These are phyloP conservation scores for Enteromius trimaculatus DNA, from an alignment of 2,797 vertebrate genomes.

Conservation along the genomic window DNA sequence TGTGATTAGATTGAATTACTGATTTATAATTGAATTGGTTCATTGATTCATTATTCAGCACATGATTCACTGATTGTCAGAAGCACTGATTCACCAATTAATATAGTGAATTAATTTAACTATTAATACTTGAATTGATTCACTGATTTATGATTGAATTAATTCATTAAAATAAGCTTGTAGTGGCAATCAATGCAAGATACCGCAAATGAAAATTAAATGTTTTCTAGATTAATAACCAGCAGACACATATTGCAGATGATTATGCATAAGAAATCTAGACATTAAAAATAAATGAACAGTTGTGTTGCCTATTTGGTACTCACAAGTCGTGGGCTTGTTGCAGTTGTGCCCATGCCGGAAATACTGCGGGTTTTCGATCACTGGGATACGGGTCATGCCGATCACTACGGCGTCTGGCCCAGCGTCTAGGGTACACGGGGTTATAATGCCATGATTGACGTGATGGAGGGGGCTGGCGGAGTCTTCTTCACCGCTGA, in stretches of 20 bases:
- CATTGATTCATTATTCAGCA: not conserved
- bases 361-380: conserved; percentile 98
- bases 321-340: conserved; percentile 96
- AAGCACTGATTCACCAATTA: not conserved
- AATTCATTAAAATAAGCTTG: not conserved
- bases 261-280: not conserved
- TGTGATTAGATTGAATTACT: rapidly evolving
- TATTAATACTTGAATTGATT: not conserved
- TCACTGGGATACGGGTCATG: conserved; percentile 94
- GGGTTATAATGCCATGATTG: conserved; percentile 93
- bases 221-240: not conserved
- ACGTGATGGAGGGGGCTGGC: conserved; percentile 96
- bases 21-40: not conserved
- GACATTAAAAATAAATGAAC: not conserved
- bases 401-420: conserved; percentile 93
- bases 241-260: not conserved
- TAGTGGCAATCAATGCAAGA: not conserved
- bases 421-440: conserved; percentile 86
- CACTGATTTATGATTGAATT: not conserved
- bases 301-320: conserved; percentile 16
- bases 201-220: not conserved
- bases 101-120: not conserved
- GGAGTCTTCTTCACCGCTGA: conserved; percentile 95
- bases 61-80: not conserved
- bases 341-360: conserved; percentile 93